These are phyloP conservation scores for Malurus melanocephalus DNA, from an alignment of 2,113 vertebrate species.

Conservation along the genomic window DNA sequence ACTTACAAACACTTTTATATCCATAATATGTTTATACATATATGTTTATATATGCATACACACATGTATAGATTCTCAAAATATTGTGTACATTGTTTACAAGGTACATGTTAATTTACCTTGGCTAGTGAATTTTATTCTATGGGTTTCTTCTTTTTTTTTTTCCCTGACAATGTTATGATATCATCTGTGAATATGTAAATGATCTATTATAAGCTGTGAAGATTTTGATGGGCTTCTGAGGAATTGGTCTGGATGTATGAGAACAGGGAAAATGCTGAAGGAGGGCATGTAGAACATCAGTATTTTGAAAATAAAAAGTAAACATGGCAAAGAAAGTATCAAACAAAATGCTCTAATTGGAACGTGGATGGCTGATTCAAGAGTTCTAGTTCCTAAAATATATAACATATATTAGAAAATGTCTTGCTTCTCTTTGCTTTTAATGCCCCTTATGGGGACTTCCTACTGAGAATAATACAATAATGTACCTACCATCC, in stretches of 20 bases:
- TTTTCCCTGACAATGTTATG: not conserved
- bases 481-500: not conserved
- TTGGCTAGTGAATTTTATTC: not conserved
- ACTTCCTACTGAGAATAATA: slow-evolving; percentile 5
- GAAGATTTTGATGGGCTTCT: slow-evolving; percentile 8
- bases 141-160: not conserved
- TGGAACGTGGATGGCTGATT: not conserved
- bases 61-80: not conserved
- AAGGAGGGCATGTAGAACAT: not conserved
- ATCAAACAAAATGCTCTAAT: not conserved
- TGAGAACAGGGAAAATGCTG: not conserved
- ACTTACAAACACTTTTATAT: not conserved
- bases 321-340: not conserved
- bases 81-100: not conserved
- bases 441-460: not conserved
- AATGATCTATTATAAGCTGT: not conserved
- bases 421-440: not conserved
- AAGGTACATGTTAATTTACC: not conserved
- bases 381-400: not conserved
- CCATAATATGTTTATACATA: not conserved
- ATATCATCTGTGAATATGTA: slow-evolving; percentile 23
- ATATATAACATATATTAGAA: not conserved
- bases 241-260: not conserved
- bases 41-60: not conserved
- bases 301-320: not conserved